Base-by-base conservation (phyloP, 2,113 vertebrate species). In the Fulmarus glacialis region DNA sequence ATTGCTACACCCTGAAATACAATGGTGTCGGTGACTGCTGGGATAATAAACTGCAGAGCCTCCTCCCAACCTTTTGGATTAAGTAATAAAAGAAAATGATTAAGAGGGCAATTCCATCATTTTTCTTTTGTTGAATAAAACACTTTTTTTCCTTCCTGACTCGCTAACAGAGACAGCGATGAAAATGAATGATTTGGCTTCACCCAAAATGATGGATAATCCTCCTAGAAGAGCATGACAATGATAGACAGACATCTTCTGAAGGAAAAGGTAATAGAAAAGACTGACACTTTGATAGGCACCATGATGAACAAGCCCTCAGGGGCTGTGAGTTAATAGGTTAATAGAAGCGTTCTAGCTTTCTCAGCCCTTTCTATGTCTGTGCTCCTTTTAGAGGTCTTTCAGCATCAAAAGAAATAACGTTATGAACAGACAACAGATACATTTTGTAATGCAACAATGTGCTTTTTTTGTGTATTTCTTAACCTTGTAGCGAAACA, bases 71-170 rank as follows among this genome's bases (percentile, higher is more conserved):
- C 87, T 92, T 89, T 96, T 86, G 94, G 84, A 95, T 97, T 96
- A 97, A 93, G 80, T 94, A 95, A 95, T 96, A 96, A 94, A 95
- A 96, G 79, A 72, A 97, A 96, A 93, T 97, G 59, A 97, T 96
- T 97, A 96, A 97, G 84, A 87, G 85, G 47, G 82, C 82, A 84
- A 96, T 92, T 77, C 90, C 56, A 79, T 90, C 47, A 87, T 94
- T 90, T 96, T 82, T 85, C 94, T 95, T 96, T 91, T 74, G 47
- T 92, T 92, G 53, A 93, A 94, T 66, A 67, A 83, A 94, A 75
- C 62, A 12, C 9, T 21, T 85, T 93, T 95, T 95, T 95, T 52
- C 59, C 21, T 96, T 93, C 87, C 55, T 21, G 22, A 52, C 80
- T 77, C 8, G 1, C 86, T 97, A 89, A 89, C 78, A 77, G 81